phyloP scores from a whole-genome alignment of 2,113 vertebrate species.

The Fulica atra region DNA sequence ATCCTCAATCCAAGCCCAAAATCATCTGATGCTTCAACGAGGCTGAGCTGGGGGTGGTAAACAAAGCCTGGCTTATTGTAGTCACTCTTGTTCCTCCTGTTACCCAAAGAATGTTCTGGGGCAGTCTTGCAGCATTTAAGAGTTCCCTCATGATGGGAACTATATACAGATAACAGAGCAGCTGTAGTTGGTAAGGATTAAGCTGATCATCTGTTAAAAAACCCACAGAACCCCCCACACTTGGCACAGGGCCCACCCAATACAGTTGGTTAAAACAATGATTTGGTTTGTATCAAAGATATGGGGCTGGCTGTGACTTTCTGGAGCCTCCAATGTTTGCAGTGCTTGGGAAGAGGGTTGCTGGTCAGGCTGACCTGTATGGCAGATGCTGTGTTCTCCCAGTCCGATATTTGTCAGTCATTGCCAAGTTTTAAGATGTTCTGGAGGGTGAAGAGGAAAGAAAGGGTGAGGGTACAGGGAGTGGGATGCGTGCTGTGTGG shows the following conservation, averaged over 20 bases:
- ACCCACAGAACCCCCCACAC: background rate
- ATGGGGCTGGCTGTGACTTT: background rate
- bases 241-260: background rate
- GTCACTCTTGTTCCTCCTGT: background rate
- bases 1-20: background rate
- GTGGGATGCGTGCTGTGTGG: background rate
- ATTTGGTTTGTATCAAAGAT: background rate
- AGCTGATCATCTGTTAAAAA: background rate
- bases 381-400: background rate
- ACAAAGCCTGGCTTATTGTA: background rate
- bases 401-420: accelerated
- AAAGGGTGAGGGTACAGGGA: accelerated
- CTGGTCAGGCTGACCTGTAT: background rate
- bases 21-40: background rate
- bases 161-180: background rate
- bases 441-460: background rate
- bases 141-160: background rate
- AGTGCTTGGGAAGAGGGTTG: background rate
- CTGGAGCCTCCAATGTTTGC: background rate
- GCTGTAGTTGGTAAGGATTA: background rate
- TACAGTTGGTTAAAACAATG: background rate
- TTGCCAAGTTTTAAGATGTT: background rate
- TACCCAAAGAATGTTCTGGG: background rate
- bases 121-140: background rate
- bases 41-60: background rate